Base-by-base conservation (phyloP, 2,113 vertebrate genomes). In the Zosterops japonicus region DNA sequence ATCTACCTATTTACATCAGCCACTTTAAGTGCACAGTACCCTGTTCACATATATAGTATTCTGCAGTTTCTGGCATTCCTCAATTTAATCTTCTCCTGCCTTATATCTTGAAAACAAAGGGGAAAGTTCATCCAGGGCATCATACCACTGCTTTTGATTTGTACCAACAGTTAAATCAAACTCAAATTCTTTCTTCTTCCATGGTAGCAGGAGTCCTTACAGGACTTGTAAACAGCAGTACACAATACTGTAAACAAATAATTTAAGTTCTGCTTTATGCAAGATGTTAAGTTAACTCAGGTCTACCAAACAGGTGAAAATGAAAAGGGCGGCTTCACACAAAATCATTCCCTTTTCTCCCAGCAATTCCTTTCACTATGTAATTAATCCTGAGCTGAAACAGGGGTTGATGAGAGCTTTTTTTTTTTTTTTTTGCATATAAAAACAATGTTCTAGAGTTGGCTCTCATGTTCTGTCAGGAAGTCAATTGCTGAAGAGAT, bases 201-300 rank as follows among this genome's bases (percentile, higher is more conserved):
- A 84, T 29, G 85, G 93, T 83, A 96, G 97, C 97, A 98, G 97
- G 97, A 97, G 97, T 97, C 98, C 97, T 96, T 94, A 96, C 60
- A 93, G 97, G 96, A 97, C 94, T 97, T 98, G 98, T 98, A 98
- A 98, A 98, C 98, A 97, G 98, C 92, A 95, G 96, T 98, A 98
- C 96, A 98, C 97, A 97, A 98, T 98, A 98, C 98, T 98, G 98
- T 98, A 98, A 98, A 98, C 98, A 96, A 93, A 95, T 96, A 97
- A 97, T 93, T 97, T 95, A 96, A 96, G 94, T 97, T 97, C 95
- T 96, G 78, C 93, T 97, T 97, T 94, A 97, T 97, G 97, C 92
- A 98, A 94, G 96, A 93, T 96, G 96, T 89, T 97, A 94, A 94
- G 79, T 88, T 93, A 97, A 96, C 96, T 95, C 94, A 96, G 93